Base-by-base conservation (phyloP, 1,140 invertebrate genomes). In the Danaus melanippus region DNA sequence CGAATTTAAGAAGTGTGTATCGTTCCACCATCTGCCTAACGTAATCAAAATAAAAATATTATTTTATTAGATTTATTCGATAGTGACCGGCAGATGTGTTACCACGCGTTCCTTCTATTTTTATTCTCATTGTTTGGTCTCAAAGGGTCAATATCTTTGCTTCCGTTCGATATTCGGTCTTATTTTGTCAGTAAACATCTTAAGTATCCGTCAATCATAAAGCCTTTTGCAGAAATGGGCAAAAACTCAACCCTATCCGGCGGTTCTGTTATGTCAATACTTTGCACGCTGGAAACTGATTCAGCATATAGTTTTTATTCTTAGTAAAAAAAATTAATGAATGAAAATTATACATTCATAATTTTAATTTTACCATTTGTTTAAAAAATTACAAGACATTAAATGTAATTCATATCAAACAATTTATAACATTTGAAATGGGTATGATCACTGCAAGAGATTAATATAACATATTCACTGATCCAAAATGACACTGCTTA, bases 11-110 rank as follows among this genome's bases (percentile, higher is more conserved):
- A 32, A 32, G 21, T 32, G 21, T 32, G 21, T 32, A 32, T 53
- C 42, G 12, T 58, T 73, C 70, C 71, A 82, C 78, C 82, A 86
- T 82, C 82, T 84, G 82, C 76, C 77, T 73, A 81, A 80, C 78
- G 77, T 86, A 86, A 86, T 86, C 80, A 85, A 84, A 84, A 85
- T 85, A 82, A 85, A 85, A 85, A 85, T 85, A 85, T 84, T 84
- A 85, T 84, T 84, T 82, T 84, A 81, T 77, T 82, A 85, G 80
- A 85, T 85, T 85, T 85, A 84, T 84, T 78, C 68, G 82, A 85
- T 85, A 84, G 79, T 80, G 78, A 65, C 69, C 79, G 77, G 79
- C 82, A 86, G 82, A 86, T 86, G 82, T 75, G 68, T 67, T 66
- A 77, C 75, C 76, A 67, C 68, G 72, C 63, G 67, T 64, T 77